Conservation (phyloP, 2,888 invertebrate genomes). For the Bombylius discolor region DNA sequence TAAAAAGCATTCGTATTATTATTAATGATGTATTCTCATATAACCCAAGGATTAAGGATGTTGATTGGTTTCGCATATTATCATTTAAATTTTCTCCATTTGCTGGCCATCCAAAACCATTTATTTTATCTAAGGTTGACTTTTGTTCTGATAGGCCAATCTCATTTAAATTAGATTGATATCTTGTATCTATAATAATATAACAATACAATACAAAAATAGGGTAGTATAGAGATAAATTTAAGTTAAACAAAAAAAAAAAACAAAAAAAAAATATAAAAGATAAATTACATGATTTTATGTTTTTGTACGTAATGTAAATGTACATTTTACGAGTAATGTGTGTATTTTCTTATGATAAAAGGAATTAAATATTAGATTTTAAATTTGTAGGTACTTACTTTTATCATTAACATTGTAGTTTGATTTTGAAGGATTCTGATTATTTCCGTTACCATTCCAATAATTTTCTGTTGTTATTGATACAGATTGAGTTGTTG, state of each 20-base stretch:
- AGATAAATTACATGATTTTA: too few species aligned
- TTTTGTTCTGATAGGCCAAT: slow-evolving; percentile 69
- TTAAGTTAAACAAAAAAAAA: too few species aligned
- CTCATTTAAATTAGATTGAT: slow-evolving; percentile 62
- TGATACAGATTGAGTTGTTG: slow-evolving; percentile 13
- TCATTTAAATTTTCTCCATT: slow-evolving; percentile 16
- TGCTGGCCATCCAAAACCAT: slow-evolving; percentile 19
- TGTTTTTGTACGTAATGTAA: too few species aligned
- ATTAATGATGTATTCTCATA: neutral
- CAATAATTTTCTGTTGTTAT: slow-evolving; percentile 11
- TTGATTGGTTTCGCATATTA: neutral
- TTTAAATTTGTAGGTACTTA: slow-evolving; percentile 6
- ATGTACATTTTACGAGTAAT: too few species aligned
- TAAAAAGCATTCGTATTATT: neutral
- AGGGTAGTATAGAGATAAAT: too few species aligned
- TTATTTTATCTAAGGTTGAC: slow-evolving; percentile 34
- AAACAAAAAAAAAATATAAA: too few species aligned
- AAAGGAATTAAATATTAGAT: too few species aligned
- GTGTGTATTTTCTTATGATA: too few species aligned
- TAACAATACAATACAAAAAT: neutral
- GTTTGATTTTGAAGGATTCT: slow-evolving; percentile 3
- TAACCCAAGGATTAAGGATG: neutral
- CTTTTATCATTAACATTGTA: slow-evolving; percentile 11
- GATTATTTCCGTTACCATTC: slow-evolving; percentile 7
- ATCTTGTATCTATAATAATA: slow-evolving; percentile 48